Conservation (phyloP, 2,797 vertebrate species). For the Prionace glauca region DNA sequence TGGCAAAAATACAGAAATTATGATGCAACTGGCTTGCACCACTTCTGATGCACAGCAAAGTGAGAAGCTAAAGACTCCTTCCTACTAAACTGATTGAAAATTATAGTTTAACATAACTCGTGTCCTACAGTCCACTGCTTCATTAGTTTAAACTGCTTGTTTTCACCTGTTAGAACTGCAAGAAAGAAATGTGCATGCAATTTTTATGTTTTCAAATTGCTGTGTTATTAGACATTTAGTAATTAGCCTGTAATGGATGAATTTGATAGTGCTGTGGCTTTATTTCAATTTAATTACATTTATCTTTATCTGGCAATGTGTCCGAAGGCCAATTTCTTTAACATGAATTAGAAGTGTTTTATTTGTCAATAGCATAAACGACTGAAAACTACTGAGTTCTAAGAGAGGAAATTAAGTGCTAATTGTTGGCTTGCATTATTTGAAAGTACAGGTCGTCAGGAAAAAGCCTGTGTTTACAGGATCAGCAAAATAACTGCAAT, state of each 20-base stretch:
- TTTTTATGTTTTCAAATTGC: neutral
- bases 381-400: neutral
- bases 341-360: neutral
- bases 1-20: neutral
- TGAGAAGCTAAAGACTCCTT: neutral
- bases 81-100: neutral
- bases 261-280: neutral
- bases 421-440: neutral
- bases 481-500: neutral
- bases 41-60: neutral
- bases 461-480: neutral
- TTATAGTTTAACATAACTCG: neutral
- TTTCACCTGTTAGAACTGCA: neutral
- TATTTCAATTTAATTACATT: neutral
- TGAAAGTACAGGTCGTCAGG: neutral
- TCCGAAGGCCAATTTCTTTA: neutral
- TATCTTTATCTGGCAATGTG: neutral
- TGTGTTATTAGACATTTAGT: neutral
- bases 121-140: neutral
- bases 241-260: neutral
- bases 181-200: neutral
- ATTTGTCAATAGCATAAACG: neutral
- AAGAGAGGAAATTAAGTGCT: neutral
- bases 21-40: neutral
- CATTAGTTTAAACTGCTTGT: neutral